A percentile compares a stretch with the other conserved stretches of the same genome.
Conservation (phyloP, 2,113 vertebrate species). For the Carassius auratus region DNA sequence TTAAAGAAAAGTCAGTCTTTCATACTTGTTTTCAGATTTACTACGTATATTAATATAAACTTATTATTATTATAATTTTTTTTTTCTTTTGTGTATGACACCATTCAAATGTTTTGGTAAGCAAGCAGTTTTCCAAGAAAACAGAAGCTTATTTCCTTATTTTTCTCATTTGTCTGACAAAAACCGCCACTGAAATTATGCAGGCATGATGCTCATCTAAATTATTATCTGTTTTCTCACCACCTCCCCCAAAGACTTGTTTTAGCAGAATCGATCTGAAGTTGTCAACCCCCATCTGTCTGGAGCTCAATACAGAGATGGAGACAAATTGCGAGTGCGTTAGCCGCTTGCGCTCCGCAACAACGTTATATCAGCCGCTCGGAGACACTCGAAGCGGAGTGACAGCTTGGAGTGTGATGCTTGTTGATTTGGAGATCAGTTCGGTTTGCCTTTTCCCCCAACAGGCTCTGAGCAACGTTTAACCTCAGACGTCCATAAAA, state of each 20-base stretch:
- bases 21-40: not conserved
- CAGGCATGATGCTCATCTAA: slow-evolving; percentile 20
- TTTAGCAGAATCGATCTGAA: slow-evolving; percentile 44
- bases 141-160: slow-evolving; percentile 11
- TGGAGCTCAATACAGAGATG: not conserved
- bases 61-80: not conserved
- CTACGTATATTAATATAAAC: not conserved
- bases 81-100: not conserved
- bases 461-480: slow-evolving; percentile 5
- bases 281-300: slow-evolving; percentile 32
- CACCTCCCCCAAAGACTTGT: slow-evolving; percentile 25
- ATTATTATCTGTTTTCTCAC: slow-evolving; percentile 38
- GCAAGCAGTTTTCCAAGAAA: not conserved
- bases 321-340: slow-evolving; percentile 38
- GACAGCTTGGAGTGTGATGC: slow-evolving; percentile 20
- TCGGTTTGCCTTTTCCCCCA: slow-evolving; percentile 13
- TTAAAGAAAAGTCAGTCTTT: not conserved
- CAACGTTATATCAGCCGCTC: not conserved
- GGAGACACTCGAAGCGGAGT: not conserved
- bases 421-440: slow-evolving; percentile 40
- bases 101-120: not conserved
- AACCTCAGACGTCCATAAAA: slow-evolving; percentile 45
- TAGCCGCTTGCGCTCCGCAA: not conserved
- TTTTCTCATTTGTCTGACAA: not conserved
- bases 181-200: not conserved